Evolutionary conservation across 1,140 invertebrate genomes (phyloP), one percentile per base, ranked within the genome.

Genomic region (Pseudomyrmex sp.): DNA sequence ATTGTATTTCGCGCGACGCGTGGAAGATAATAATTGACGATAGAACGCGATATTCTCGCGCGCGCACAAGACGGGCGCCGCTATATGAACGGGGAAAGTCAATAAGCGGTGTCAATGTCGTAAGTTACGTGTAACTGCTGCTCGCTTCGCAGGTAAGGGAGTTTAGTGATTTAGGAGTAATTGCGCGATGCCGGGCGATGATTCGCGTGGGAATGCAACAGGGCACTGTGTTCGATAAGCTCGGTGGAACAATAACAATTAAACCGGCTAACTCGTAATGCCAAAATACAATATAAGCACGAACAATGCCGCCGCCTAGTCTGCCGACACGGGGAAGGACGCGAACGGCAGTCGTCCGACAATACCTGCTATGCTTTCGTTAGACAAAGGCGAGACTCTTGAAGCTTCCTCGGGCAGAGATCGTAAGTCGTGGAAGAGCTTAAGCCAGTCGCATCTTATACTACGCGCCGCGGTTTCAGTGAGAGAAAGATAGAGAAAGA

Each of bases 161-260:
- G 86, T 86, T 89, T 84, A 83, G 87, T 89, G 84, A 90, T 88
- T 90, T 86, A 86, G 76, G 82, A 90, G 85, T 86, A 90, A 89
- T 87, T 87, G 82, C 85, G 65, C 85, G 65, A 75, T 76, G 79
- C 83, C 61, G 58, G 54, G 85, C 87, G 85, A 90, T 90, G 88
- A 89, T 85, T 89, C 88, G 88, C 88, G 88, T 89, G 88, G 88
- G 88, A 89, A 89, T 89, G 85, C 85, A 87, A 65, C 88, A 90
- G 88, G 84, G 89, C 75, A 88, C 58, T 50, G 66, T 61, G 84
- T 86, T 90, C 88, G 89, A 90, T 90, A 90, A 90, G 89, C 88
- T 63, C 84, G n/a, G 44, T 74, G 89, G 83, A 90, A 90, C 87
- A 90, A 85, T 90, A 90, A 90, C 87, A 90, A 90, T 90, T 87